Conservation (phyloP, 2,113 vertebrate species). For the Ranitomeya imitator region DNA sequence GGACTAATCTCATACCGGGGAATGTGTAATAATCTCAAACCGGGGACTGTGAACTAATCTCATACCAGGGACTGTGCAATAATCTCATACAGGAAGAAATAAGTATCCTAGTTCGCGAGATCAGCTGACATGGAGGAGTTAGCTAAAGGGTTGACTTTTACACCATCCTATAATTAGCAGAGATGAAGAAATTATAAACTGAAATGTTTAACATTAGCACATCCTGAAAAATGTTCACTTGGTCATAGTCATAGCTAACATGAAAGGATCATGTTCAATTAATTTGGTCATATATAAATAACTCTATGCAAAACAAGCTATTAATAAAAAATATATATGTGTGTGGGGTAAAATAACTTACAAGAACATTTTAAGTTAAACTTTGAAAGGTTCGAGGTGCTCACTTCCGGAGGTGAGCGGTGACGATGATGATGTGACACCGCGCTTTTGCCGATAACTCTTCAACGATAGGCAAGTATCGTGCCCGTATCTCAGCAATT, state of each 20-base stretch:
- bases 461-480: too few relatives aligned
- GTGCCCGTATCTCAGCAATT: too few relatives aligned
- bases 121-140: background rate
- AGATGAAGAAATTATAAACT: background rate
- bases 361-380: background rate
- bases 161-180: background rate
- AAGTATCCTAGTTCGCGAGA: too few relatives aligned
- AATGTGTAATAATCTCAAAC: background rate
- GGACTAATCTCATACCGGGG: background rate
- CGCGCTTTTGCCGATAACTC: too few relatives aligned
- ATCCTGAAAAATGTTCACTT: background rate
- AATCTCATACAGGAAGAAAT: background rate
- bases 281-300: constrained; percentile 6
- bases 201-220: background rate
- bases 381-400: too few relatives aligned
- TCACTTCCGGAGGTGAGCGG: too few relatives aligned
- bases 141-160: background rate
- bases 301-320: background rate
- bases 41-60: background rate
- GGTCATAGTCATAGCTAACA: background rate
- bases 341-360: background rate
- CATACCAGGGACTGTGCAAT: background rate
- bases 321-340: background rate
- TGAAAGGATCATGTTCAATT: background rate
- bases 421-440: too few relatives aligned